Percentiles rank a stretch among this genome's conserved stretches.
phyloP scores from a whole-genome alignment of 2,113 vertebrate species.

The Carettochelys insculpta region DNA sequence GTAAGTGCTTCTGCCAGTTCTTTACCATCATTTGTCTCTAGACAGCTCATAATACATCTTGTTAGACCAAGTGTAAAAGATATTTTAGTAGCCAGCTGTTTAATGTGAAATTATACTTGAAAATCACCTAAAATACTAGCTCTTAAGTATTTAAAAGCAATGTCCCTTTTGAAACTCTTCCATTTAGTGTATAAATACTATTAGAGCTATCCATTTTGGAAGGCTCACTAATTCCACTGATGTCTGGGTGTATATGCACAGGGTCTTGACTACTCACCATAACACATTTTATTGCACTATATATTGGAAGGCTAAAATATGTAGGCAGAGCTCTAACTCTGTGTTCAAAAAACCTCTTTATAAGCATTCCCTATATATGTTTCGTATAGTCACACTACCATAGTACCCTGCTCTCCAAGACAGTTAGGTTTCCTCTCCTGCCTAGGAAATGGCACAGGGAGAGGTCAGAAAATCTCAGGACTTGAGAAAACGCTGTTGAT shows the following conservation, averaged over 20 bases:
- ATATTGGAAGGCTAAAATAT: background rate
- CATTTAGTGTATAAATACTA: background rate
- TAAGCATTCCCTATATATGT: background rate
- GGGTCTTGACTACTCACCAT: background rate
- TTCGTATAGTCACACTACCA: background rate
- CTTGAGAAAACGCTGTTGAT: background rate
- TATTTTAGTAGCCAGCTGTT: background rate
- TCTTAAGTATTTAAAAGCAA: slow-evolving; percentile 24
- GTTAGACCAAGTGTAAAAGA: background rate
- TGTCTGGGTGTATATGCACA: background rate
- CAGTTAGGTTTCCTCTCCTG: background rate
- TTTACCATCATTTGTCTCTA: background rate
- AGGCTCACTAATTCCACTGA: background rate
- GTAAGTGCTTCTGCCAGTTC: background rate
- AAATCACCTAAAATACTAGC: background rate
- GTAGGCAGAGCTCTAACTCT: background rate
- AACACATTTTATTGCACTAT: background rate
- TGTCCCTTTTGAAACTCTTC: background rate
- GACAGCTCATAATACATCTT: background rate
- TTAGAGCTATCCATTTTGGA: background rate
- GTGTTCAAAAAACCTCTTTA: too few species aligned
- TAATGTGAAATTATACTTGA: background rate
- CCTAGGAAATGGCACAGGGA: too few species aligned
- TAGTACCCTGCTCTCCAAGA: background rate
- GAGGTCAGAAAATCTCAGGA: background rate